Conservation (phyloP, 2,113 vertebrate species). For the Crotalus helleri region DNA sequence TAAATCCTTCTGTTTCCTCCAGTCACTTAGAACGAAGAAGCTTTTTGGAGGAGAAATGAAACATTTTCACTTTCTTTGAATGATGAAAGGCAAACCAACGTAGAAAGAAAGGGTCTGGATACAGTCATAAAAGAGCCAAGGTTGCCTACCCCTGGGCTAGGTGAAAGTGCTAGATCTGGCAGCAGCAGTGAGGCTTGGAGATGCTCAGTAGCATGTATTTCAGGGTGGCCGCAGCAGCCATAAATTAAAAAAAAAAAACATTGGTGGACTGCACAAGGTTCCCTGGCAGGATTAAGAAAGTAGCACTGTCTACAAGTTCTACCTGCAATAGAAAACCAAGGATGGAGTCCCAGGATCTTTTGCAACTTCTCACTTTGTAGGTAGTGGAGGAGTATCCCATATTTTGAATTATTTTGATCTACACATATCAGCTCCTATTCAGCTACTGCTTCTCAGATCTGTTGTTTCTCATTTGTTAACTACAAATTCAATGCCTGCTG, state of each 20-base stretch:
- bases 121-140: background rate
- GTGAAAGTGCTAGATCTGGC: background rate
- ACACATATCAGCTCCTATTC: background rate
- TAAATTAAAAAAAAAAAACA: background rate
- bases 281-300: background rate
- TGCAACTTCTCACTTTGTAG: background rate
- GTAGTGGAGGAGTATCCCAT: background rate
- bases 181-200: background rate
- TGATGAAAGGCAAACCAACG: background rate
- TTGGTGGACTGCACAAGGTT: background rate
- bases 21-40: background rate
- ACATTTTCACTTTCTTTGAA: background rate
- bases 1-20: background rate
- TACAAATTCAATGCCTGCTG: background rate
- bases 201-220: background rate
- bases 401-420: background rate
- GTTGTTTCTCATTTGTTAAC: background rate
- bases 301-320: background rate
- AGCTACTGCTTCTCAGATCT: background rate
- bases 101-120: background rate
- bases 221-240: background rate
- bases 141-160: background rate
- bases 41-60: background rate
- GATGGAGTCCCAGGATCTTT: background rate
- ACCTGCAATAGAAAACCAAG: background rate